These are phyloP conservation scores for Crambe crambe DNA, from an alignment of 37 sponge, comb jelly and placozoan genomes.

Conservation along the genomic window DNA sequence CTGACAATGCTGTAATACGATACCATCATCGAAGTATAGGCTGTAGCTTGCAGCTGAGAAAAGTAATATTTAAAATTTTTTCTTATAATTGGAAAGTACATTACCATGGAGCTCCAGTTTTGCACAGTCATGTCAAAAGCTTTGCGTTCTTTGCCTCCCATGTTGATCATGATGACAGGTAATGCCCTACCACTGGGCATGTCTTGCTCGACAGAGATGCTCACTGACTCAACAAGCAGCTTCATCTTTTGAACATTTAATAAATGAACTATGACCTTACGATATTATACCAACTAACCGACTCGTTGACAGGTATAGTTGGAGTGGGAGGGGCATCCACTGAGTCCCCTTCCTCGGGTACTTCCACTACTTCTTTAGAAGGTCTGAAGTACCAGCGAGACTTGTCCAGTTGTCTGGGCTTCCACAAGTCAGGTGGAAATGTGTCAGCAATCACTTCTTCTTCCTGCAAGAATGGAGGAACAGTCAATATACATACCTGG, in stretches of 20 bases:
- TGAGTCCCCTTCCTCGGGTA: not conserved
- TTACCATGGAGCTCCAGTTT: constrained; percentile 13
- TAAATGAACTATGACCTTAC: no score
- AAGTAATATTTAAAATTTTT: not conserved
- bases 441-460: constrained; percentile 27
- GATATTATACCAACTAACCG: not conserved
- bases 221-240: constrained; percentile 3
- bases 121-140: constrained; percentile 9
- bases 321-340: not conserved
- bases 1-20: constrained; percentile 45
- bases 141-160: constrained; percentile 34
- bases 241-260: no score
- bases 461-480: not conserved
- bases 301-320: not conserved
- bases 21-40: constrained; percentile 25
- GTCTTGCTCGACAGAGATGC: constrained; percentile 36
- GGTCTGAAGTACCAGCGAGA: constrained; percentile 21
- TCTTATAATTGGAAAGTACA: not conserved
- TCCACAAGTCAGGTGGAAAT: constrained; percentile 27
- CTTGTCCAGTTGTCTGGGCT: constrained; percentile 1
- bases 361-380: not conserved
- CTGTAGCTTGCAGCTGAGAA: constrained; percentile 32
- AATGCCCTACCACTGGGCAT: not conserved
- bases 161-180: constrained; percentile 30
- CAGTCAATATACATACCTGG: not conserved